Evolutionary conservation across 2,797 vertebrate genomes (phyloP), one percentile per base, ranked within the genome.

Genomic region (Cynopterus sphinx): DNA sequence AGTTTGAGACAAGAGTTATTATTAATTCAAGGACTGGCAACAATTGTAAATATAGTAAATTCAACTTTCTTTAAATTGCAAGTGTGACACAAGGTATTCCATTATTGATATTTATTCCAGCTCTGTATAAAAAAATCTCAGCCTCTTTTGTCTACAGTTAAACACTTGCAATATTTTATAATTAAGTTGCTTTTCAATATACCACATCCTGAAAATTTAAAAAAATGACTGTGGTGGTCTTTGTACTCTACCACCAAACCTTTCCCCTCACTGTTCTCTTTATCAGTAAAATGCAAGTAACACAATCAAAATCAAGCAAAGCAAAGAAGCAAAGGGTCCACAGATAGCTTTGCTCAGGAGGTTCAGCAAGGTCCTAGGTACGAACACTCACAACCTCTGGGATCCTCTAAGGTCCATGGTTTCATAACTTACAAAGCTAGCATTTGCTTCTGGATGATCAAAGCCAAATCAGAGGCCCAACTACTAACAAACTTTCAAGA

Each of bases 401-500:
- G 57, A 55, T 33, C 28, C 21, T 84, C 46, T 17, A 67, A 49
- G 59, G n/a, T 75, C 46, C 70, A 70, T 51, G 17, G 51, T 75
- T 95, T 96, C 83, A 89, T n/a, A 51, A 92, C 41, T 77, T 46
- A 85, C 12, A 97, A 84, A 92, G 33, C 70, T 43, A 88, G 46
- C 78, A 75, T 84, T 96, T 95, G 90, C 84, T 49, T 94, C 85
- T 77, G 68, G 39, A 65, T 95, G 55, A 83, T 17, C 90, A 13
- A 65, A 96, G 73, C 81, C 71, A 95, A 63, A 94, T n/a, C 82
- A 84, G 93, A 94, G 19, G n/a, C 11, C 53, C n/a, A 84, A 87
- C 73, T 95, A 93, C 73, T 90, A 96, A 31, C 2, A 22, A 97
- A 79, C n/a, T 24, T 87, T 49, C 82, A 7, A 85, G 95, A 90